phyloP scores from a whole-genome alignment of 2,797 vertebrate genomes.

The Phalanger gymnotis region DNA sequence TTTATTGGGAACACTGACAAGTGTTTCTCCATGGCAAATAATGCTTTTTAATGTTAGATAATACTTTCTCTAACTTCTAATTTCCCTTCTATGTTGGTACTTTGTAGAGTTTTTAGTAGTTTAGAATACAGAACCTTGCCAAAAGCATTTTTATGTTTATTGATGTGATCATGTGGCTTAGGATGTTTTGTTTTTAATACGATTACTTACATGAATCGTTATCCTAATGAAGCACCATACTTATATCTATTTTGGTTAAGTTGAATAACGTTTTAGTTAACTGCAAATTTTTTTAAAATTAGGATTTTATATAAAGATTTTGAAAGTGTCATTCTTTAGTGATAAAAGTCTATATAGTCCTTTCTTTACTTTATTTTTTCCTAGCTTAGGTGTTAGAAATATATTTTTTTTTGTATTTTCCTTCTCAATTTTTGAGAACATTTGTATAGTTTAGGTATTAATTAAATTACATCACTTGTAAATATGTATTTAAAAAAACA shows the following conservation, averaged over 20 bases:
- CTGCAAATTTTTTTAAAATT: background rate
- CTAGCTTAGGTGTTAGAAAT: background rate
- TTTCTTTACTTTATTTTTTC: background rate
- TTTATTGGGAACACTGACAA: background rate
- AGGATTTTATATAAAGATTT: background rate
- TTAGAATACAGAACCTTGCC: background rate
- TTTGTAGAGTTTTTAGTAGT: background rate
- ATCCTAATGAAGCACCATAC: background rate
- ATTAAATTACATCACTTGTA: background rate
- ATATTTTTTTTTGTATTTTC: background rate
- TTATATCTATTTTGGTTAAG: background rate
- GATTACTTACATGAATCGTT: background rate
- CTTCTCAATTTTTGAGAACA: background rate
- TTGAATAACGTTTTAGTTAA: background rate
- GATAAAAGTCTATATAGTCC: background rate
- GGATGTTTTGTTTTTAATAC: background rate
- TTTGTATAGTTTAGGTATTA: background rate
- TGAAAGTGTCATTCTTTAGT: background rate
- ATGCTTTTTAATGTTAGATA: background rate
- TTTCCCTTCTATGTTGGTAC: background rate
- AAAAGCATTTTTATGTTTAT: background rate
- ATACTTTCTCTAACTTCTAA: background rate
- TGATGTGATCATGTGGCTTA: background rate
- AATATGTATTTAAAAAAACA: background rate
- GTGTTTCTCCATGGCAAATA: background rate